A percentile compares a stretch with the other conserved stretches of the same genome.
phyloP scores from a whole-genome alignment of 1,140 invertebrate species.

The Coptotermes formosanus region DNA sequence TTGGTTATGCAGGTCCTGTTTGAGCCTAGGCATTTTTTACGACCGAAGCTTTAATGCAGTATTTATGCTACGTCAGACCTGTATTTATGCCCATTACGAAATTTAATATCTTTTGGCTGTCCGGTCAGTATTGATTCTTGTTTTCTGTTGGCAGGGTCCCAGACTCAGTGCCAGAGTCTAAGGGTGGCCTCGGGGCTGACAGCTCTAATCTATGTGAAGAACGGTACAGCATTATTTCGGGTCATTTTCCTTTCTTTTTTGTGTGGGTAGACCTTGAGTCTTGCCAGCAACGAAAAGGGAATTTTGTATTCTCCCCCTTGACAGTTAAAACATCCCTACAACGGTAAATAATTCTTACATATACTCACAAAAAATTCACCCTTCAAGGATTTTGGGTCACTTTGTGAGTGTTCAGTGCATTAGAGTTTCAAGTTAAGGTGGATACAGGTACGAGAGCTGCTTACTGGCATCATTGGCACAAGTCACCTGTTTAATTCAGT shows the following conservation, averaged over 20 bases:
- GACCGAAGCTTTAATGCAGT: too few species aligned
- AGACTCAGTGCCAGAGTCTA: too few species aligned
- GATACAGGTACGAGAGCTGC: background rate
- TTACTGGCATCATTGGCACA: background rate
- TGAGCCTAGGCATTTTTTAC: too few species aligned
- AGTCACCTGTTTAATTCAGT: too few species aligned
- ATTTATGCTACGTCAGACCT: too few species aligned
- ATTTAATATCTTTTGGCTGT: too few species aligned
- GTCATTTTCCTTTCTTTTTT: background rate
- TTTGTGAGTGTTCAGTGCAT: background rate
- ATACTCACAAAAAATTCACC: background rate
- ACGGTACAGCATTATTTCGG: background rate
- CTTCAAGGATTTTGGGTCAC: slow-evolving; percentile 13
- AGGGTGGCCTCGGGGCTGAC: background rate
- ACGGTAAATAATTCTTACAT: background rate
- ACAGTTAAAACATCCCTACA: background rate
- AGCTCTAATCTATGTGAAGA: background rate
- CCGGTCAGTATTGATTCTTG: too few species aligned
- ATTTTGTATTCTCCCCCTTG: background rate
- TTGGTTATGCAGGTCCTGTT: too few species aligned
- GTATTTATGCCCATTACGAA: too few species aligned
- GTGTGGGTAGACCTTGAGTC: background rate
- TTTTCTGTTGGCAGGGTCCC: too few species aligned
- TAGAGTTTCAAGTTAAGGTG: too few species aligned
- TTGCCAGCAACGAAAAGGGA: background rate